These are phyloP conservation scores for Salarias fasciatus DNA, from an alignment of 2,797 vertebrate genomes.

Conservation along the genomic window DNA sequence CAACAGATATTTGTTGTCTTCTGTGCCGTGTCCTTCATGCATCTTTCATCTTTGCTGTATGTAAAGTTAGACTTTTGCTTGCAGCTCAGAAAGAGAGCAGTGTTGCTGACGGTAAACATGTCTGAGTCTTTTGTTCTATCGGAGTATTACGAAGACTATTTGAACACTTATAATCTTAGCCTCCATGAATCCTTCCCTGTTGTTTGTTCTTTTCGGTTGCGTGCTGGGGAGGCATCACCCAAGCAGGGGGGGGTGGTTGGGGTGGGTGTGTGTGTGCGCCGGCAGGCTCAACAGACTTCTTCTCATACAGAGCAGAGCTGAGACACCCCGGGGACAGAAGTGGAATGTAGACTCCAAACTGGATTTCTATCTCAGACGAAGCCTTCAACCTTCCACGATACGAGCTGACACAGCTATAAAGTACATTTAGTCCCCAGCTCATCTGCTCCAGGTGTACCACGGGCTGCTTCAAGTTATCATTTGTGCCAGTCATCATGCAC, in stretches of 20 bases:
- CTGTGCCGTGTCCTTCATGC: not conserved
- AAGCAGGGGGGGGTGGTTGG: conserved; percentile 12
- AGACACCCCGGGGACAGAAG: conserved; percentile 64
- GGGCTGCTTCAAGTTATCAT: conserved; percentile 62
- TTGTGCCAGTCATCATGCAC: conserved; percentile 62
- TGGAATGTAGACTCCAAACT: conserved; percentile 56
- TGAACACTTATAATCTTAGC: conserved; percentile 9
- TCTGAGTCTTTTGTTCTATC: conserved; percentile 2
- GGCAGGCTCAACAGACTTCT: conserved; percentile 55
- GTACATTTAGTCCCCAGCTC: conserved; percentile 69
- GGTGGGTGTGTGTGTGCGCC: conserved; percentile 41
- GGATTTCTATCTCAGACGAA: conserved; percentile 55
- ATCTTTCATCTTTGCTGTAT: not conserved
- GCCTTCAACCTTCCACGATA: conserved; percentile 59
- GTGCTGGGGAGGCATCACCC: conserved; percentile 35
- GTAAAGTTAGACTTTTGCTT: not conserved
- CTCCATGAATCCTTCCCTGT: conserved; percentile 14
- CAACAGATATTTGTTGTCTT: not conserved
- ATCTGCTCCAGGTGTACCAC: conserved; percentile 56
- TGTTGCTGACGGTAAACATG: not conserved
- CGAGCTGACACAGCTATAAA: conserved; percentile 70
- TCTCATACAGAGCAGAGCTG: conserved; percentile 51
- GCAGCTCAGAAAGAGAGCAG: not conserved
- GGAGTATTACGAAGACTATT: not conserved
- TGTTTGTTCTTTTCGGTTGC: conserved; percentile 32